phyloP scores from a whole-genome alignment of 2,888 invertebrate species.

The Eudasyphora cyanicolor region DNA sequence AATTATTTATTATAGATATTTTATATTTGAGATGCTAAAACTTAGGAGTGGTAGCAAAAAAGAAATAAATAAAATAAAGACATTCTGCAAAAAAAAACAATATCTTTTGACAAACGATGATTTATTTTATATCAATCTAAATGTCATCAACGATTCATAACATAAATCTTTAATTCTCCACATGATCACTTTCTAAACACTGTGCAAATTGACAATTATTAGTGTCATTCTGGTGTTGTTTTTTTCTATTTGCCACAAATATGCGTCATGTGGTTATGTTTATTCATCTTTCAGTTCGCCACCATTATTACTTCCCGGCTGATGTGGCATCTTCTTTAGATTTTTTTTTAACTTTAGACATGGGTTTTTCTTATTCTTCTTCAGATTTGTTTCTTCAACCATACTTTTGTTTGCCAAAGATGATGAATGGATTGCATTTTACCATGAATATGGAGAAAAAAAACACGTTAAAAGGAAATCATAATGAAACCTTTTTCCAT shows the following conservation, averaged over 20 bases:
- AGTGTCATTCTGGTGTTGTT: not conserved
- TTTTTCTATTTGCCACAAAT: not conserved
- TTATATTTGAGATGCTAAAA: not conserved
- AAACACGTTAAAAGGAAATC: constrained; percentile 25
- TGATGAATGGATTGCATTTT: constrained; percentile 41
- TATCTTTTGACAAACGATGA: too few relatives aligned
- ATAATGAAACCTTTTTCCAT: constrained; percentile 16
- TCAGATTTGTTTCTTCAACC: not conserved
- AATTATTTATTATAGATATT: not conserved
- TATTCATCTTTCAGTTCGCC: too few relatives aligned
- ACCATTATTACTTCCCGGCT: too few relatives aligned
- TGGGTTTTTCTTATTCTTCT: not conserved
- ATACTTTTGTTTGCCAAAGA: constrained; percentile 29
- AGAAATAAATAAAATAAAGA: not conserved
- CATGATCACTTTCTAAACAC: not conserved
- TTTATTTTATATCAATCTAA: too few relatives aligned
- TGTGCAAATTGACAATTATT: not conserved
- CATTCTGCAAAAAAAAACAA: too few relatives aligned
- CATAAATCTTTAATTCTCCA: not conserved
- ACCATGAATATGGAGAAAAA: constrained; percentile 8
- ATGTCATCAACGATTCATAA: too few relatives aligned
- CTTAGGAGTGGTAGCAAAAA: not conserved
- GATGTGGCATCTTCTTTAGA: too few relatives aligned
- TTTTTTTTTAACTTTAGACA: too few relatives aligned
- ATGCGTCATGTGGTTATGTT: constrained; percentile 17